Base-by-base conservation (phyloP, 2,113 vertebrate genomes). In the Plecturocebus donacophilus region DNA sequence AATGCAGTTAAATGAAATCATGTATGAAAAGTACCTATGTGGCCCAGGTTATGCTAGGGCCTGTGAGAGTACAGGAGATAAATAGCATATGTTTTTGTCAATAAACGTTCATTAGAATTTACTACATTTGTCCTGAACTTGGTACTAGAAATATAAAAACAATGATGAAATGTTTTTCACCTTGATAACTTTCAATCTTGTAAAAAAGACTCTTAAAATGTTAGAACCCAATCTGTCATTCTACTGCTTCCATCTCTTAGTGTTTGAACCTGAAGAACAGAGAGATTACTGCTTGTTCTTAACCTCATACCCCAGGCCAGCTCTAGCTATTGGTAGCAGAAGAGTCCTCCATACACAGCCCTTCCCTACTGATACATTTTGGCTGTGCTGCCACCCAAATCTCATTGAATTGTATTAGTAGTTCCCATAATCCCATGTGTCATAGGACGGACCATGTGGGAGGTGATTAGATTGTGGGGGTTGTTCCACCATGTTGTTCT, bases 1-100 rank as follows among this genome's bases (percentile, higher is more conserved):
- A 83, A 49, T 38, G 12, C 17, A 73, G 13, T 95, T 56, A 95
- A 58, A 61, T 68, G 89, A 95, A 38, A 77, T 93, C 73, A 92
- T 52, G 6, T 89, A 66, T 68, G 19, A 66, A 86, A 47, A 83
- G 17, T 17, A 77, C 23, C 8, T 73, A 14, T 56, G 6, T 49
- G 38, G 1, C 13, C 40, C 90, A 75, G 25, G 71, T 83, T 85
- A 20, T 42, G 13, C 35, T 58, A 64, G 25, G n/a, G 70, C 56
- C 30, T 49, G 0, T 58, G 32, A 23, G 19, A 81, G 12, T 70
- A 47, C 6, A 75, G 13, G 35, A 90, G 52, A 64, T 47, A 82
- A 3, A 45, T 27, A n/a, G 9, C 11, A 11, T 54, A 77, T 32
- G n/a, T 49, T 52, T 76, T 40, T 54, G 11, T 86, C 10, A 61